These are phyloP conservation scores for Numenius arquata DNA, from an alignment of 2,113 vertebrate species.

Conservation along the genomic window DNA sequence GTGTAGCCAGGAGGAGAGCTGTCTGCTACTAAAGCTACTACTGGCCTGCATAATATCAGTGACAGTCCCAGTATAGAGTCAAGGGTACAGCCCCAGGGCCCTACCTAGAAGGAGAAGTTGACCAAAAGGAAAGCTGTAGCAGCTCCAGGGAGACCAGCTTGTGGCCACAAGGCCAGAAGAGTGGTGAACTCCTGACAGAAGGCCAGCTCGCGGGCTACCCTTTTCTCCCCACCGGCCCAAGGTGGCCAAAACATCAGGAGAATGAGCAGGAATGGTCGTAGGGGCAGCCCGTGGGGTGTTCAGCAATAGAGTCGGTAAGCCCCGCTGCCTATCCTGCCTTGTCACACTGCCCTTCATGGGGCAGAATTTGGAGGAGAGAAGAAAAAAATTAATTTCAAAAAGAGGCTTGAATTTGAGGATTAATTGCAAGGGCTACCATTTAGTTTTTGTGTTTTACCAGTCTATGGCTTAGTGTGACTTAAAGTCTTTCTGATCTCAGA, in stretches of 20 bases:
- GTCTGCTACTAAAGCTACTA: background rate
- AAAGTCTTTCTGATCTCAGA: background rate
- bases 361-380: background rate
- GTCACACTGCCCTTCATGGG: background rate
- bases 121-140: background rate
- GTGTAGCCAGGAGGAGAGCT: background rate
- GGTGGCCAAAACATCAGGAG: background rate
- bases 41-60: background rate
- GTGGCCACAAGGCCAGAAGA: background rate
- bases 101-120: background rate
- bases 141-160: background rate
- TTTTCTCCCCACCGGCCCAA: background rate
- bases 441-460: background rate
- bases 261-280: rapidly evolving
- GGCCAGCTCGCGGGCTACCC: rapidly evolving
- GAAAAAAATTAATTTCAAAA: background rate
- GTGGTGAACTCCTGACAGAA: rapidly evolving
- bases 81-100: background rate
- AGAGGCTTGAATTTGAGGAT: background rate
- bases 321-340: background rate
- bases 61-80: background rate
- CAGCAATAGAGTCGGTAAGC: background rate
- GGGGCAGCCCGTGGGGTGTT: background rate
- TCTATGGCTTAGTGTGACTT: background rate
- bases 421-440: background rate